Conservation (phyloP, 2,888 invertebrate genomes). For the Oxycera nigricornis region DNA sequence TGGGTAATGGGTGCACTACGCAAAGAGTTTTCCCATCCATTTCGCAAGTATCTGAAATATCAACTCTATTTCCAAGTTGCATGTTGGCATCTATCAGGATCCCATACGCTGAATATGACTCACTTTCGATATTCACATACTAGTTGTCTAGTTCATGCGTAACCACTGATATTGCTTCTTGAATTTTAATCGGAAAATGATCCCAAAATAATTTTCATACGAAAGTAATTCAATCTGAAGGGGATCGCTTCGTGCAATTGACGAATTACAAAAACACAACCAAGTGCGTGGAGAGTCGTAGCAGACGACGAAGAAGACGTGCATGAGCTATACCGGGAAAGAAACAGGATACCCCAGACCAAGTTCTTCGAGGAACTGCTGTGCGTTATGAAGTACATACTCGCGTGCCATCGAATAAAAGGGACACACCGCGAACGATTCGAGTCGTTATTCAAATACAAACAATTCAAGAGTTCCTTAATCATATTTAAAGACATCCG, state of each 20-base stretch:
- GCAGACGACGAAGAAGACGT: too few relatives aligned
- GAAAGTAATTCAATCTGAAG: conserved; percentile 43
- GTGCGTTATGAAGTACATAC: neutral
- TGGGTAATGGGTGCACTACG: too few relatives aligned
- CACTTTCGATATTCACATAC: too few relatives aligned
- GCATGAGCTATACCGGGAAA: conserved; percentile 15
- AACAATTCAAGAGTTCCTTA: conserved; percentile 30
- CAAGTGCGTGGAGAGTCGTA: too few relatives aligned
- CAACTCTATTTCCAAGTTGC: too few relatives aligned
- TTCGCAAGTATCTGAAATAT: too few relatives aligned
- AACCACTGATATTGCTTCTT: neutral
- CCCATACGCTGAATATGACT: too few relatives aligned
- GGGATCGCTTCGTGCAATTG: conserved; percentile 16
- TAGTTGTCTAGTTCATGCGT: neutral
- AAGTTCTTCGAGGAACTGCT: conserved; percentile 15
- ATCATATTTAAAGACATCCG: conserved; percentile 35
- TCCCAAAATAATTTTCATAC: conserved; percentile 38
- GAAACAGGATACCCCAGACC: conserved; percentile 34
- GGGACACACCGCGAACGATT: conserved; percentile 23
- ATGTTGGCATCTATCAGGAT: too few relatives aligned
- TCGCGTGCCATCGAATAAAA: conserved; percentile 34
- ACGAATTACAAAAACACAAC: conserved; percentile 6
- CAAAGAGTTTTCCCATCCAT: too few relatives aligned
- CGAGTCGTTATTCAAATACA: conserved; percentile 22
- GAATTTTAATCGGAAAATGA: conserved; percentile 34